phyloP scores from a whole-genome alignment of 1,140 invertebrate species.

The Heliothis virescens region DNA sequence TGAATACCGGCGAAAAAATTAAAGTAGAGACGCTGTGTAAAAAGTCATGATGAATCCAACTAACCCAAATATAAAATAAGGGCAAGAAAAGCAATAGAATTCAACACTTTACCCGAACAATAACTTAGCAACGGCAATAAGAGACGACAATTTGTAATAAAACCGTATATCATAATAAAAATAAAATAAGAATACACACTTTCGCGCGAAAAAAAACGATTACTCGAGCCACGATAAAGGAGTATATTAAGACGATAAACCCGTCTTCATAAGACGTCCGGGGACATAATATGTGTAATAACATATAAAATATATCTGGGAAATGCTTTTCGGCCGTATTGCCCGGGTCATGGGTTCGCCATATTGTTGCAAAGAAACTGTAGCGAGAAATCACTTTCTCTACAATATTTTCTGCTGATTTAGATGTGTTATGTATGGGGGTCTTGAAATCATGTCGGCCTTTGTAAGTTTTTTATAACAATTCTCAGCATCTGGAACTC shows the following conservation, averaged over 20 bases:
- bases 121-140: constrained; percentile 23
- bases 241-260: constrained; percentile 48
- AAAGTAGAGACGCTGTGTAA: too few species aligned
- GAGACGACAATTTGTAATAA: constrained; percentile 32
- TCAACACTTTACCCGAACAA: constrained; percentile 12
- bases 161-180: constrained; percentile 38
- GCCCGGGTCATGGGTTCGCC: constrained; percentile 11
- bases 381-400: constrained; percentile 34
- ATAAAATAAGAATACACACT: constrained; percentile 45
- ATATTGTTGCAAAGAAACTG: constrained; percentile 29
- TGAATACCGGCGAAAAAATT: too few species aligned
- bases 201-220: constrained; percentile 35
- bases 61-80: constrained; percentile 14
- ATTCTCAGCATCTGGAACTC: background rate
- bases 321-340: constrained; percentile 13
- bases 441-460: constrained; percentile 17
- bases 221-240: constrained; percentile 37
- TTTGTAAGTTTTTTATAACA: constrained; percentile 14
- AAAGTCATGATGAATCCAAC: background rate
- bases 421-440: constrained; percentile 11
- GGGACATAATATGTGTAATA: constrained; percentile 47
- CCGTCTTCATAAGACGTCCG: constrained; percentile 20
- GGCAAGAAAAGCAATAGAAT: constrained; percentile 10
- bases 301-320: constrained; percentile 44
- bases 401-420: constrained; percentile 31